Percentiles rank a stretch among this genome's conserved stretches.
phyloP scores from a whole-genome alignment of 2,797 vertebrate genomes.

The Tokudaia muenninki region DNA sequence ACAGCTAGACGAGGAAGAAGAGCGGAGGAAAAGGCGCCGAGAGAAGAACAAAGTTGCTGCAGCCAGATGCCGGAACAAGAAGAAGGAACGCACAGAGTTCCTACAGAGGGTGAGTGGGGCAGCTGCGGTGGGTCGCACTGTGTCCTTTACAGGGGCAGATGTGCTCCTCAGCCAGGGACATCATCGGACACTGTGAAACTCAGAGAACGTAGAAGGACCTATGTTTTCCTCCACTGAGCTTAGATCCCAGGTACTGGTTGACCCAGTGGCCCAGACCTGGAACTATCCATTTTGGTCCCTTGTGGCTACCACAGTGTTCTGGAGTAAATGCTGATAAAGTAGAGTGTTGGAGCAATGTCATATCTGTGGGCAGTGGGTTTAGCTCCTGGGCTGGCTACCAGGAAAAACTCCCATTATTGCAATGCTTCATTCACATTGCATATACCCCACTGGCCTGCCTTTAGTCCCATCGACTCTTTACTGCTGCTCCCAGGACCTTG shows the following conservation, averaged over 20 bases:
- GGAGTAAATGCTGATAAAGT: neutral
- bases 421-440: neutral
- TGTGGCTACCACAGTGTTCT: neutral
- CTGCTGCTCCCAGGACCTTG: neutral
- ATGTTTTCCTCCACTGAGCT: neutral
- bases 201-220: neutral
- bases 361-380: neutral
- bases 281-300: neutral
- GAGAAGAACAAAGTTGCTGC: constrained; percentile 99
- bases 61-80: constrained; percentile 98
- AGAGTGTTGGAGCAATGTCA: no score
- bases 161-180: rapidly evolving
- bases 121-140: rapidly evolving
- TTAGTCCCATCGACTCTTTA: neutral
- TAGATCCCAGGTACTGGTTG: neutral
- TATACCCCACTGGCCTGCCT: neutral
- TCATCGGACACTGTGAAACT: neutral
- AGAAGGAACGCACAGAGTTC: constrained; percentile 98
- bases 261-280: neutral
- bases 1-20: constrained; percentile 95
- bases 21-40: constrained; percentile 95
- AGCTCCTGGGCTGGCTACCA: neutral
- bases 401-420: neutral
- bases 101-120: constrained; percentile 93
- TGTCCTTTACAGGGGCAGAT: neutral